Evolutionary conservation across 92 coral and sea anemone genomes (phyloP).

Genomic region (Galaxea fascicularis): DNA sequence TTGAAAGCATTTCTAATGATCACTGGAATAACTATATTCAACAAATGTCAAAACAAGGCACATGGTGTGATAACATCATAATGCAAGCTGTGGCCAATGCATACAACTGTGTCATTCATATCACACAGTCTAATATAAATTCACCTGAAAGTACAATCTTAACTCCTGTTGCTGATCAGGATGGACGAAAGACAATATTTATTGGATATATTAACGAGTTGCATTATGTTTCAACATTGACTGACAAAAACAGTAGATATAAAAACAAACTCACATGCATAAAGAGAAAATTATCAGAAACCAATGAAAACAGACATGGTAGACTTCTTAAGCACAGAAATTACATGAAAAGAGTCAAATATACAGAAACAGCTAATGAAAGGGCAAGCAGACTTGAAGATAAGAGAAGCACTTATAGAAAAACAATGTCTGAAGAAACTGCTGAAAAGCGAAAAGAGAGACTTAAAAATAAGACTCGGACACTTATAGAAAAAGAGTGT

Average conservation of each 20-base stretch:
- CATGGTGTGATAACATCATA: slow-evolving; percentile 66
- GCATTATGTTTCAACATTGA: slow-evolving; percentile 44
- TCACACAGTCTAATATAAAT: slow-evolving; percentile 47
- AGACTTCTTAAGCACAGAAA: slow-evolving; percentile 33
- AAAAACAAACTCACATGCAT: slow-evolving; percentile 15
- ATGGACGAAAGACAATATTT: slow-evolving; percentile 37
- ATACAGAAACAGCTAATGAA: slow-evolving; percentile 5
- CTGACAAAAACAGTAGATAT: slow-evolving; percentile 25
- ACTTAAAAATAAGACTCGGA: background rate
- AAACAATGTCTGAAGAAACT: background rate
- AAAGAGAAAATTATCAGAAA: slow-evolving; percentile 41
- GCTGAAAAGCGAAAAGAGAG: background rate
- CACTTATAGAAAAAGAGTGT: background rate
- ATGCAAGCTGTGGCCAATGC: slow-evolving; percentile 69
- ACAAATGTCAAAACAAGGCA: slow-evolving; percentile 64
- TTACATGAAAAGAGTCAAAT: slow-evolving; percentile 14
- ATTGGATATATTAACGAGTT: too few species aligned
- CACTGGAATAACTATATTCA: slow-evolving; percentile 57
- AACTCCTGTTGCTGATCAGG: slow-evolving; percentile 30
- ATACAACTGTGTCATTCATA: slow-evolving; percentile 53
- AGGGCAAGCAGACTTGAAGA: slow-evolving; percentile 3
- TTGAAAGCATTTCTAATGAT: slow-evolving; percentile 61
- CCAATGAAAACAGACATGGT: slow-evolving; percentile 24
- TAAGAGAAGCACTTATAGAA: background rate
- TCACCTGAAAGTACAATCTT: slow-evolving; percentile 37